Conservation (phyloP, 2,113 vertebrate species). For the Clarias gariepinus region DNA sequence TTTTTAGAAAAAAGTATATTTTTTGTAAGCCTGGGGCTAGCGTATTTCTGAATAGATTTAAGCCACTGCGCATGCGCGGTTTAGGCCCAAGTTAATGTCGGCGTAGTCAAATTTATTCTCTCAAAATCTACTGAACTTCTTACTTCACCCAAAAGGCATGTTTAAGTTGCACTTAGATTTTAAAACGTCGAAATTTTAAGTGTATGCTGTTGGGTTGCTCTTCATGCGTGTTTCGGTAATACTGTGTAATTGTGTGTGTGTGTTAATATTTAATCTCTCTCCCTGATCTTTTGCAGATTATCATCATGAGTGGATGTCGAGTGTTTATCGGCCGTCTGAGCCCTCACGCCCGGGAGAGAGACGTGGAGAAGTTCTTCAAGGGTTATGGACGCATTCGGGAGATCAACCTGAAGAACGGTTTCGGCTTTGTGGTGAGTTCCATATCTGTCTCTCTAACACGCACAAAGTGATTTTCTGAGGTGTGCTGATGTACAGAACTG, state of each 20-base stretch:
- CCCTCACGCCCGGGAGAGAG: conserved; percentile 85
- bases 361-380: conserved; percentile 94
- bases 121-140: background rate
- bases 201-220: background rate
- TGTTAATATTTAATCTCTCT: background rate
- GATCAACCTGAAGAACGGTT: conserved; percentile 90
- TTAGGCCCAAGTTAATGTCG: background rate
- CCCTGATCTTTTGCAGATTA: background rate
- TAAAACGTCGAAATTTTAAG: background rate
- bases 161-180: background rate
- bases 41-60: no score
- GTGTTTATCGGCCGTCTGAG: conserved; percentile 91
- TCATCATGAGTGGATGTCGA: conserved; percentile 84
- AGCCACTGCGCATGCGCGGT: background rate
- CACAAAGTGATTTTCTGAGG: background rate
- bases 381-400: conserved; percentile 89
- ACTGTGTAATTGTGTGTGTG: background rate
- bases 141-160: no score
- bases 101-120: background rate
- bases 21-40: background rate
- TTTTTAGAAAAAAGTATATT: background rate
- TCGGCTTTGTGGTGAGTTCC: conserved; percentile 88
- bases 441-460: background rate
- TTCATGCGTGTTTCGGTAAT: background rate
- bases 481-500: background rate